Conservation (phyloP, 2,888 invertebrate genomes). For the Alsophila aescularia region DNA sequence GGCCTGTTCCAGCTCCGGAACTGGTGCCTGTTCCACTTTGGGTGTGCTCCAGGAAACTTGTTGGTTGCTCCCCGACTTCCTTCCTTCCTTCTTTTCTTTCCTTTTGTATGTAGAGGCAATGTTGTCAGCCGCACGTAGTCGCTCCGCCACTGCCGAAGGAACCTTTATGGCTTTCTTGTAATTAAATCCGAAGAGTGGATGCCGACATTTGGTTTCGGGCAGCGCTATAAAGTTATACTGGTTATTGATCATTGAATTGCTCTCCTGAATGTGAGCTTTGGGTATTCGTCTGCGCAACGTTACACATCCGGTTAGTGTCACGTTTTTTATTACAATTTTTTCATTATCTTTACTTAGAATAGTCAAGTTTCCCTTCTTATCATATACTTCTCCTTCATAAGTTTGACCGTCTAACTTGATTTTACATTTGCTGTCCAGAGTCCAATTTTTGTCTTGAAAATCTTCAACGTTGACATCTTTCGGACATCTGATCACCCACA, state of each 20-base stretch:
- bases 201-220: conserved; percentile 70
- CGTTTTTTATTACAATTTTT: conserved; percentile 47
- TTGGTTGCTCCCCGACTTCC: background rate
- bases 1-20: background rate
- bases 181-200: conserved; percentile 69
- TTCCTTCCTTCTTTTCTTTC: background rate
- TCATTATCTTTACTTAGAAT: conserved; percentile 44
- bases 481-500: too few species aligned
- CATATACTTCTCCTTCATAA: conserved; percentile 55
- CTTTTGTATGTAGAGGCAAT: background rate
- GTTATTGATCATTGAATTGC: conserved; percentile 47
- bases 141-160: conserved; percentile 48
- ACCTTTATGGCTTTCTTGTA: conserved; percentile 65
- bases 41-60: background rate
- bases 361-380: conserved; percentile 40
- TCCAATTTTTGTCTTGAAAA: conserved; percentile 50
- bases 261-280: conserved; percentile 57
- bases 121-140: too few species aligned
- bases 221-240: conserved; percentile 63
- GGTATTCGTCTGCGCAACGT: conserved; percentile 64
- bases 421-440: conserved; percentile 59
- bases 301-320: conserved; percentile 50
- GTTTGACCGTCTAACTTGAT: conserved; percentile 63
- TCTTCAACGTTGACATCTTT: conserved; percentile 51
- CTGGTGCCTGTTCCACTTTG: background rate